These are phyloP conservation scores for Babyrousa celebensis DNA, from an alignment of 2,797 vertebrate genomes.

Conservation along the genomic window DNA sequence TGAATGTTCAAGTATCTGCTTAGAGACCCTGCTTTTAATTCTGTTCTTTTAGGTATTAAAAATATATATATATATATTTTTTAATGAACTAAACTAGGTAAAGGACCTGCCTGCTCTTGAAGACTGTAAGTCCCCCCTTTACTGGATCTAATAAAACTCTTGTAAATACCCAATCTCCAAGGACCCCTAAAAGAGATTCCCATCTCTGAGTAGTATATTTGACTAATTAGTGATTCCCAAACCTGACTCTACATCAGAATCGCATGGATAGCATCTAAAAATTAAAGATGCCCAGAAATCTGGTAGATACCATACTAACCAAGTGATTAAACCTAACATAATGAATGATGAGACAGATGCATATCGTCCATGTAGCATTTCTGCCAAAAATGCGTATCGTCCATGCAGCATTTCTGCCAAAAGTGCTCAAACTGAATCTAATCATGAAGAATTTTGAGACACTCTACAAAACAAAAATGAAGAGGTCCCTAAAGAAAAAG, in stretches of 20 bases:
- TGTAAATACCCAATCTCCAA: not conserved
- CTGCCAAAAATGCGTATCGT: too few species aligned
- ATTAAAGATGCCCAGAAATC: not conserved
- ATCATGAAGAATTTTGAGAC: too few species aligned
- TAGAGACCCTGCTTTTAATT: not conserved
- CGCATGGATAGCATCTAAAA: not conserved
- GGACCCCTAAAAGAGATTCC: not conserved
- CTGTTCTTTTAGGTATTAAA: not conserved
- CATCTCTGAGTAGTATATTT: not conserved
- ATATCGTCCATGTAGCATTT: too few species aligned
- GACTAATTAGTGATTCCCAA: not conserved
- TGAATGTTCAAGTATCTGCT: not conserved
- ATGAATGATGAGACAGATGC: too few species aligned
- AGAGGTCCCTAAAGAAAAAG: too few species aligned
- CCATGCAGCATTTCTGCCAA: too few species aligned
- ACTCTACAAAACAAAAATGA: too few species aligned
- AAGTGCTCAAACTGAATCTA: too few species aligned
- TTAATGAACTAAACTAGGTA: not conserved
- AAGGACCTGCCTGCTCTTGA: not conserved
- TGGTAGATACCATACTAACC: too few species aligned
- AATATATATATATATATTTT: not conserved
- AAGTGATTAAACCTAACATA: too few species aligned
- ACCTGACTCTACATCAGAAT: not conserved
- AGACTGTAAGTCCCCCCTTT: not conserved
- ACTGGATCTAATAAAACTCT: not conserved